Conservation (phyloP, 1,140 invertebrate species). For the Eueides isabella region DNA sequence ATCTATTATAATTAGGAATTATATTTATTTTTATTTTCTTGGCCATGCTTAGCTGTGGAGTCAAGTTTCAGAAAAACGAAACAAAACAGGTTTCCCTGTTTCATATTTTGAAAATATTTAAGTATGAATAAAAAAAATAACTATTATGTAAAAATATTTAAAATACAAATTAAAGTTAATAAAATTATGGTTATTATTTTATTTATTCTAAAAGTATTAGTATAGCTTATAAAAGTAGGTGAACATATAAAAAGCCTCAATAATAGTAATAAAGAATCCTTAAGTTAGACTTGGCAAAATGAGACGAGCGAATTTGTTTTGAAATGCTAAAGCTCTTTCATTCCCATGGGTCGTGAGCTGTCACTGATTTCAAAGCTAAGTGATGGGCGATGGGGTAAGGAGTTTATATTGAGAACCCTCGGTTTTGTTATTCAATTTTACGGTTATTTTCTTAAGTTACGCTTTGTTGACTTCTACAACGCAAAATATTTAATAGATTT, state of each 20-base stretch:
- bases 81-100: too few species aligned
- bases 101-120: too few species aligned
- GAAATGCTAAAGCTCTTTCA: not conserved
- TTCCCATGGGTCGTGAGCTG: constrained; percentile 23
- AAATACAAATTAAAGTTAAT: too few species aligned
- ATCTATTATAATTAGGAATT: too few species aligned
- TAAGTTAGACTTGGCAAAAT: not conserved
- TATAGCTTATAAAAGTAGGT: too few species aligned
- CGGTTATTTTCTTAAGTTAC: constrained; percentile 22
- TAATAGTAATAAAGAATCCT: not conserved
- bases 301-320: not conserved
- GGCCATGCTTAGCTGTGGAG: too few species aligned
- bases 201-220: too few species aligned
- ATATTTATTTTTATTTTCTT: too few species aligned
- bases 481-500: constrained; percentile 11
- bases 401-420: constrained; percentile 15
- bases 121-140: too few species aligned
- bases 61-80: too few species aligned
- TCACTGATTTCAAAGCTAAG: constrained; percentile 21
- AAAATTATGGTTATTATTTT: too few species aligned
- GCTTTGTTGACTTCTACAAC: constrained; percentile 16
- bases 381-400: constrained; percentile 15
- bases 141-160: too few species aligned
- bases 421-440: constrained; percentile 28
- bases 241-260: not conserved